These are phyloP conservation scores for Luehdorfia chinensis DNA, from an alignment of 1,140 invertebrate genomes.

Conservation along the genomic window DNA sequence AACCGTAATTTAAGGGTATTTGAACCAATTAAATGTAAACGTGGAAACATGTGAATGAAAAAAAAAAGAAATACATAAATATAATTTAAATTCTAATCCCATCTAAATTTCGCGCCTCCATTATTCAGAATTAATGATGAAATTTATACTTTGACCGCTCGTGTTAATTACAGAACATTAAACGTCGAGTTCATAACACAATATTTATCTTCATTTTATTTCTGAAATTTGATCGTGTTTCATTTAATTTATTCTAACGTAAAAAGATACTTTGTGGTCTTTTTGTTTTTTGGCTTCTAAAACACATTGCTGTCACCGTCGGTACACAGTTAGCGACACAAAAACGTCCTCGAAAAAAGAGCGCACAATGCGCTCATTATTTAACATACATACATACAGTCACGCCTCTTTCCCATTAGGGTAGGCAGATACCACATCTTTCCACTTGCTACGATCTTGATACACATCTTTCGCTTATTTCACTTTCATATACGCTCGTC, in stretches of 20 bases:
- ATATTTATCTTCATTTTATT: slow-evolving; percentile 1
- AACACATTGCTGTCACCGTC: no score
- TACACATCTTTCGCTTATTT: no score
- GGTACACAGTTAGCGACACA: no score
- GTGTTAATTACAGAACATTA: slow-evolving; percentile 58
- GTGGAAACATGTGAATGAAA: slow-evolving; percentile 49
- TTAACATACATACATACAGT: no score
- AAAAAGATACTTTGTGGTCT: neutral
- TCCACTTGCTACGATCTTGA: no score
- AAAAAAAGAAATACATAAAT: slow-evolving; percentile 67
- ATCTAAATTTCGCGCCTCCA: slow-evolving; percentile 57
- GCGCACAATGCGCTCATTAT: no score
- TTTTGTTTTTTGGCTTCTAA: no score
- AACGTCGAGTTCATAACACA: slow-evolving; percentile 13
- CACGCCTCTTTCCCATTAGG: no score
- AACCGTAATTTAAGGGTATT: slow-evolving; percentile 53
- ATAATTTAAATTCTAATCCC: slow-evolving; percentile 63
- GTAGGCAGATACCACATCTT: no score
- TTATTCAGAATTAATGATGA: slow-evolving; percentile 73
- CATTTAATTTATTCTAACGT: neutral
- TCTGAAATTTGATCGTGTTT: slow-evolving; percentile 5
- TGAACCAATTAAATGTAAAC: slow-evolving; percentile 55
- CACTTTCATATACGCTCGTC: no score
- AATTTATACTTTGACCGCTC: slow-evolving; percentile 73
- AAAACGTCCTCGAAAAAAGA: no score